Evolutionary conservation across 2,888 invertebrate species (phyloP).

Genomic region (Psylliodes chrysocephalus): DNA sequence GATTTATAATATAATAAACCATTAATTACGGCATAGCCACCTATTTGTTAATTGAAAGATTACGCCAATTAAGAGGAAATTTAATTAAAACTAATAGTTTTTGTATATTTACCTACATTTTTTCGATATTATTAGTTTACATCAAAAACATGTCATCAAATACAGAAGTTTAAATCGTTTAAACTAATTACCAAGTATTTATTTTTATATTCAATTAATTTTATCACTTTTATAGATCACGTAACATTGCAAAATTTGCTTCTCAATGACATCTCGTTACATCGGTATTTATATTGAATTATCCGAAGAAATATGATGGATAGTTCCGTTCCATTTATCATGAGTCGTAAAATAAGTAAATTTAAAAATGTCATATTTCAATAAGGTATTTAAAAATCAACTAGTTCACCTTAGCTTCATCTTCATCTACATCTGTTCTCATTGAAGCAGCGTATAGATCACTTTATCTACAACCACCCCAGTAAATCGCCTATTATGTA

Average conservation of each 20-base stretch:
- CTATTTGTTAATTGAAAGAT: neutral
- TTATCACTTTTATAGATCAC: neutral
- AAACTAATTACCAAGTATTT: neutral
- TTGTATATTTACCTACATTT: neutral
- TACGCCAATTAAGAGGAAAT: neutral
- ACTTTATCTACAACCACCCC: no score
- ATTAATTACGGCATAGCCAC: neutral
- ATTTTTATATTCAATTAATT: neutral
- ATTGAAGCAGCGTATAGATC: no score
- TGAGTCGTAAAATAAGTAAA: no score
- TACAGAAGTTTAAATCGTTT: neutral
- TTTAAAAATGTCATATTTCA: no score
- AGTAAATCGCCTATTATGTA: no score
- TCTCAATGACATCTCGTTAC: neutral
- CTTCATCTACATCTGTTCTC: no score
- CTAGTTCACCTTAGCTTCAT: no score
- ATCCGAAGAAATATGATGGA: neutral
- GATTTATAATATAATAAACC: slow-evolving; percentile 1
- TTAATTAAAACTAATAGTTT: neutral
- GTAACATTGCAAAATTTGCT: neutral
- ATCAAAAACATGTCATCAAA: neutral
- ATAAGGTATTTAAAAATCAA: no score
- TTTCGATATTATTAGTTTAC: neutral
- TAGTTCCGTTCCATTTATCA: no score
- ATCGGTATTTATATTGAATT: neutral